Percentiles rank a stretch among this genome's conserved stretches.
Evolutionary conservation across 1,140 invertebrate species (phyloP).

Genomic region (Sarcophaga bullata): DNA sequence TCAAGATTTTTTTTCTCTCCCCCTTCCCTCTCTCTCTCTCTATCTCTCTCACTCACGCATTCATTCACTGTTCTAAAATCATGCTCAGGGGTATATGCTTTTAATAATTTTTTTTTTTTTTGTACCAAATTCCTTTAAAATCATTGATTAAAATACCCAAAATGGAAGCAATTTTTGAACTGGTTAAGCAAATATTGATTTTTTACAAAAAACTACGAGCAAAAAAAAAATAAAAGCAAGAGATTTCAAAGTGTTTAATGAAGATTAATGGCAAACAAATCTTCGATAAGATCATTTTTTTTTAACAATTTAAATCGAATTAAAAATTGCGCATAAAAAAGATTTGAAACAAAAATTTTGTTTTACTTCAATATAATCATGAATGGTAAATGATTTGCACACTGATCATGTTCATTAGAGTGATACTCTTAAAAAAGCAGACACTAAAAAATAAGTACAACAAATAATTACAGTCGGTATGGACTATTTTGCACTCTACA

Average conservation of each 20-base stretch:
- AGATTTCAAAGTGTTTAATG: constrained; percentile 31
- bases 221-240: background rate
- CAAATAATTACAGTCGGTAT: too few relatives aligned
- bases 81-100: too few relatives aligned
- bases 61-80: background rate
- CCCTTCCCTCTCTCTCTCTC: too few relatives aligned
- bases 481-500: too few relatives aligned
- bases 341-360: too few relatives aligned
- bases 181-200: constrained; percentile 1
- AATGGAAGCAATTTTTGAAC: constrained; percentile 12
- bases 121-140: constrained; percentile 13
- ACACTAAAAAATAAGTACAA: too few relatives aligned
- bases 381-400: too few relatives aligned
- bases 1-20: background rate
- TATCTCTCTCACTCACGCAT: background rate
- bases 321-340: background rate
- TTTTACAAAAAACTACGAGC: background rate
- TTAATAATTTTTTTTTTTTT: background rate
- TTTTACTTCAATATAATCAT: too few relatives aligned
- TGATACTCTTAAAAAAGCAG: too few relatives aligned
- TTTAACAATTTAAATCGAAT: background rate
- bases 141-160: constrained; percentile 21
- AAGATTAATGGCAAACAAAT: constrained; percentile 40
- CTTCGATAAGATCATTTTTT: constrained; percentile 24
- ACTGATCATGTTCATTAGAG: too few relatives aligned